phyloP scores from a whole-genome alignment of 2,888 invertebrate species.

The Chymomyza caudatula region DNA sequence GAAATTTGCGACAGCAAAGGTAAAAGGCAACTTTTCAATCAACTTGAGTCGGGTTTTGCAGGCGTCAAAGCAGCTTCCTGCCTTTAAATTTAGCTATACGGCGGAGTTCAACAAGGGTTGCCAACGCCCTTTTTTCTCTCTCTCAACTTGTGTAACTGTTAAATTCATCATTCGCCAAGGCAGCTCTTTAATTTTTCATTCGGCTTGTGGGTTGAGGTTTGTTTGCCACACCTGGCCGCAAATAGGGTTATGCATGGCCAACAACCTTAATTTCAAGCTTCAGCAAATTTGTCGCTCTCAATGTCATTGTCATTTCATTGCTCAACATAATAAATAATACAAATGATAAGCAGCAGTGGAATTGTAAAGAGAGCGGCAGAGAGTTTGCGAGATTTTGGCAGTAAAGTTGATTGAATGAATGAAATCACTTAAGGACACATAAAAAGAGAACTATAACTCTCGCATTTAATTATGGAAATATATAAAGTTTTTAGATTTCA shows the following conservation, averaged over 20 bases:
- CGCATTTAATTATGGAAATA: too few species aligned
- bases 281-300: slow-evolving; percentile 26
- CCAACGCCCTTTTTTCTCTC: not conserved
- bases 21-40: slow-evolving; percentile 65
- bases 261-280: slow-evolving; percentile 39
- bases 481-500: too few species aligned
- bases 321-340: slow-evolving; percentile 35
- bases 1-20: slow-evolving; percentile 29
- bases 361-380: not conserved
- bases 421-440: too few species aligned
- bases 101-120: not conserved
- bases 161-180: not conserved
- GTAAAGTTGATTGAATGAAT: not conserved
- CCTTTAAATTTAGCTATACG: not conserved
- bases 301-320: slow-evolving; percentile 15
- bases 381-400: slow-evolving; percentile 18
- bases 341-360: not conserved
- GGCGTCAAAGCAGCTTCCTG: not conserved
- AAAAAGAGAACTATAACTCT: too few species aligned
- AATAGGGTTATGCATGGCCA: not conserved
- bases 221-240: too few species aligned
- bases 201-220: not conserved
- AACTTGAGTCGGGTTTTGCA: slow-evolving; percentile 58
- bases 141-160: not conserved
- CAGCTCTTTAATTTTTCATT: not conserved